These are phyloP conservation scores for Otus sunia DNA, from an alignment of 2,113 vertebrate species.

Conservation along the genomic window DNA sequence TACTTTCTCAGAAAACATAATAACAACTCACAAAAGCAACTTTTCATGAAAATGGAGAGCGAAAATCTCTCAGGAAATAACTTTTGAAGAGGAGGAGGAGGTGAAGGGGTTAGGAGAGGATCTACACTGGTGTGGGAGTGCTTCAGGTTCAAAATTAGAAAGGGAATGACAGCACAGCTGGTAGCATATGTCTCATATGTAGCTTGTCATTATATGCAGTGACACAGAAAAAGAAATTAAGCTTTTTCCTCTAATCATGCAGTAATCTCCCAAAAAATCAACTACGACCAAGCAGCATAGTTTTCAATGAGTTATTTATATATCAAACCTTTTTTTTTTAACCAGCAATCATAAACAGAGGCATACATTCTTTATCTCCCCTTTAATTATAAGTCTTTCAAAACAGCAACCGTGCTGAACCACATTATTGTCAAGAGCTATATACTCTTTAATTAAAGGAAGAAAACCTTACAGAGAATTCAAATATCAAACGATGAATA, in stretches of 20 bases:
- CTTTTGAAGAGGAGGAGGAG: neutral
- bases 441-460: neutral
- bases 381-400: neutral
- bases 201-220: conserved; percentile 33
- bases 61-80: conserved; percentile 20
- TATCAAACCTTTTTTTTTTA: neutral
- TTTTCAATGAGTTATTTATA: conserved; percentile 15
- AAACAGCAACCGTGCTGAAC: neutral
- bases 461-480: neutral
- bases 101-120: conserved; percentile 30
- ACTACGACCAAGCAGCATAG: neutral
- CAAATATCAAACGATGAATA: neutral
- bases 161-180: conserved; percentile 56
- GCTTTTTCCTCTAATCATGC: conserved; percentile 39
- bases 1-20: neutral
- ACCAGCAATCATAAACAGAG: neutral
- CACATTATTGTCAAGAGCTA: neutral
- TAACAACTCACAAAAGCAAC: neutral
- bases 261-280: neutral
- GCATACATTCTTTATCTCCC: neutral
- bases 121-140: conserved; percentile 16
- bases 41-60: neutral
- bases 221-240: conserved; percentile 49
- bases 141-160: conserved; percentile 57
- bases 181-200: conserved; percentile 41